A percentile compares a stretch with the other conserved stretches of the same genome.
Conservation (phyloP, 1,140 invertebrate species). For the Atta colombica region DNA sequence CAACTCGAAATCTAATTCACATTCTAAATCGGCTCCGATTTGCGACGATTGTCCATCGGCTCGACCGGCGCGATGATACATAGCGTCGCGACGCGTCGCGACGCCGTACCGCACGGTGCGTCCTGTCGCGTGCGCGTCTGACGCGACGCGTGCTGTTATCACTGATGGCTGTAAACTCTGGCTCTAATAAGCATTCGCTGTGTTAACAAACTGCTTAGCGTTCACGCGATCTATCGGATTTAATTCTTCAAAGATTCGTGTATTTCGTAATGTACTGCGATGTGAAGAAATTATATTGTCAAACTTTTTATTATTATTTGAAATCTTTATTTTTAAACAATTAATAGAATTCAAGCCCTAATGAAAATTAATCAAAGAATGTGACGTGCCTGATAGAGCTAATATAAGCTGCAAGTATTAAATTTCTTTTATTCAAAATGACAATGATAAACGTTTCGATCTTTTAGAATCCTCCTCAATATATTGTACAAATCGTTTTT, state of each 20-base stretch:
- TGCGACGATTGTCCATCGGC: constrained; percentile 9
- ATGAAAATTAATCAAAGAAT: no score
- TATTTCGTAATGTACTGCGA: no score
- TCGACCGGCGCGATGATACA: background rate
- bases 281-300: background rate
- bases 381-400: no score
- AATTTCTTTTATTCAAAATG: no score
- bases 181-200: background rate
- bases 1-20: constrained; percentile 12
- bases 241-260: background rate
- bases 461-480: no score
- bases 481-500: no score
- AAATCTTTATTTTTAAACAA: no score
- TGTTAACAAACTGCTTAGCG: background rate
- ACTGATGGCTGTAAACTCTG: constrained; percentile 18
- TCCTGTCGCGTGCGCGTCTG: constrained; percentile 48
- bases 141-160: constrained; percentile 21
- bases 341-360: no score
- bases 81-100: background rate
- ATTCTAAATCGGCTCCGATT: background rate
- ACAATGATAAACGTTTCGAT: no score
- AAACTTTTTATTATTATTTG: background rate
- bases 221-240: background rate
- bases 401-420: no score
- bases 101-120: background rate